These are phyloP conservation scores for Trinorchestia longiramus DNA, from an alignment of 1,140 invertebrate genomes.

Conservation along the genomic window DNA sequence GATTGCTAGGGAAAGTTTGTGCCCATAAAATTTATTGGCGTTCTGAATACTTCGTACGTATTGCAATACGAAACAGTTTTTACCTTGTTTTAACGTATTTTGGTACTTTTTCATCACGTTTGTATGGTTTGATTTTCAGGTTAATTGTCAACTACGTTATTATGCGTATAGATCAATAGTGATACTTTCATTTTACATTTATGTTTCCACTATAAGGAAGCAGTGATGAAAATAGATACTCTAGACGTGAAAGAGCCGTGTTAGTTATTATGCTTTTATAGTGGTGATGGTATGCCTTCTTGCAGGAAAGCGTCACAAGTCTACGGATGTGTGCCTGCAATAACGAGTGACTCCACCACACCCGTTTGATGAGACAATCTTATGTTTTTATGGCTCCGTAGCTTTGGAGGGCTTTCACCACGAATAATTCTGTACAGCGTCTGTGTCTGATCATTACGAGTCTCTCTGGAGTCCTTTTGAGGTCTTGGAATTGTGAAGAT, in stretches of 20 bases:
- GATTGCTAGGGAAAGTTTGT: neutral
- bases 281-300: neutral
- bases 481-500: neutral
- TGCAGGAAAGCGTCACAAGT: neutral
- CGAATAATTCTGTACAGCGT: neutral
- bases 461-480: neutral
- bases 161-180: neutral
- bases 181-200: neutral
- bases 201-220: neutral
- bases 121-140: neutral
- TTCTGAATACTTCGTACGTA: neutral
- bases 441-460: conserved; percentile 21
- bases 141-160: neutral
- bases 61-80: neutral
- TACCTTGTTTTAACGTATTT: neutral
- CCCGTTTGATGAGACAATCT: conserved; percentile 29
- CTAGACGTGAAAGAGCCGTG: neutral
- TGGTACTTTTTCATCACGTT: neutral
- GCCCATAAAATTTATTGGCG: neutral
- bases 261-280: neutral
- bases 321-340: neutral
- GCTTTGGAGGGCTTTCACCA: neutral
- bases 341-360: neutral
- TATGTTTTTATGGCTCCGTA: neutral
- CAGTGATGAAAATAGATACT: neutral